A percentile compares a stretch with the other conserved stretches of the same genome.
These are phyloP conservation scores for Chaetops frenatus DNA, from an alignment of 2,113 vertebrate species.

Conservation along the genomic window DNA sequence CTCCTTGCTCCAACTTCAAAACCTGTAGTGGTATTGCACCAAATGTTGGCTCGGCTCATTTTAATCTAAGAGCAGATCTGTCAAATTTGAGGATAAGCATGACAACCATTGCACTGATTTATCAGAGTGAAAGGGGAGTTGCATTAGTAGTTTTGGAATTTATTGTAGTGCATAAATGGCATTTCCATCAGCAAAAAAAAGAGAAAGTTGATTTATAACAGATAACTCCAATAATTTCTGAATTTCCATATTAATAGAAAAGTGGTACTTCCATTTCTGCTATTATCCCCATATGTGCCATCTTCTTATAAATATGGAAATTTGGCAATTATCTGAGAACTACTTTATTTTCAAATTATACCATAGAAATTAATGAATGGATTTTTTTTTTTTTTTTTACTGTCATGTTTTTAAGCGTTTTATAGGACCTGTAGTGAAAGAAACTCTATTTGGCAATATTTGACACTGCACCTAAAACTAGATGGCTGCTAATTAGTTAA, in stretches of 20 bases:
- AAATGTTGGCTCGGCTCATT: not conserved
- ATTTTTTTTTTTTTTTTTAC: not conserved
- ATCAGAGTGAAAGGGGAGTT: not conserved
- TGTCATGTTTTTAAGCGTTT: not conserved
- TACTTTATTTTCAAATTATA: conserved; percentile 25
- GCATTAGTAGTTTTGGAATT: conserved; percentile 21
- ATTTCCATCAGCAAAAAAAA: conserved; percentile 43
- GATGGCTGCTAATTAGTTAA: not conserved
- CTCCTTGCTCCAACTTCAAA: not conserved
- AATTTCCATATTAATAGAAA: conserved; percentile 65
- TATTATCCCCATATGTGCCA: conserved; percentile 48
- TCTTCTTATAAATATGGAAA: conserved; percentile 64
- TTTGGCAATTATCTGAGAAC: conserved; percentile 34
- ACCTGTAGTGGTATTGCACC: not conserved
- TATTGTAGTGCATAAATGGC: conserved; percentile 18
- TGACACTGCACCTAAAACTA: not conserved
- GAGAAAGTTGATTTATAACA: conserved; percentile 33
- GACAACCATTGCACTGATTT: conserved; percentile 17
- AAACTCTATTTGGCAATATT: not conserved
- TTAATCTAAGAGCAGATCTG: not conserved
- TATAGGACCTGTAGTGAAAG: not conserved
- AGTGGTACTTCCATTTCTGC: conserved; percentile 30
- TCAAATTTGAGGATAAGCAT: not conserved
- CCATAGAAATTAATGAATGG: not conserved
- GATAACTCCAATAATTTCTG: conserved; percentile 45